Evolutionary conservation across 1,140 invertebrate genomes (phyloP), one percentile per base, ranked within the genome.

Genomic region (Heliconius eleuchia): DNA sequence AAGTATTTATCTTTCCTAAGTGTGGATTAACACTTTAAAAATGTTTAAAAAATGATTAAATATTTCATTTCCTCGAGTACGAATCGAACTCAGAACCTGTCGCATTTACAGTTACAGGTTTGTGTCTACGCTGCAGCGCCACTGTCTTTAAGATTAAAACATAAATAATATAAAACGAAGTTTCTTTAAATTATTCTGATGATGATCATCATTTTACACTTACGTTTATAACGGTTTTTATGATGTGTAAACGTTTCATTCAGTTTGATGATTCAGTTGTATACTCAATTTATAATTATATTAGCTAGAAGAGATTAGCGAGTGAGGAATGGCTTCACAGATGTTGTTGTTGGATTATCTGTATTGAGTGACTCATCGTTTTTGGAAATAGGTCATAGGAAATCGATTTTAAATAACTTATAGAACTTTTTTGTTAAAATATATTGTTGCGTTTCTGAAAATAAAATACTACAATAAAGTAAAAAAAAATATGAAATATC

Each of bases 291-390:
- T 66, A 66, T 82, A 75, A 83, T 85, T 82, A 75, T 37, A 73
- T 80, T 80, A 80, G 79, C 83, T 82, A 77, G 80, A 77, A 77
- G 71, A 74, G 77, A 81, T 81, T 81, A 81, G 66, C 50, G 55
- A 34, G 37, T 52, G 18, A 57, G 57, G 66, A 79, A 81, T 74
- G 80, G 80, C 80, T 81, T 81, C 80, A 50, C 77, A 78, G 71
- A 8, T 76, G 66, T 75, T 79, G 70, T 73, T 79, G 50, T 60
- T 79, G 74, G 78, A 79, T 79, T 76, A 79, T 27, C 78, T 50
- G 23, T 75, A 75, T 74, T 46, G 50, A 50, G 60, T 79, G 78
- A 79, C 18, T 71, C 78, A 79, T 71, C 60, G 55, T 52, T 74
- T 79, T 70, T 7, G 13, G 27, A 74, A 74, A 30, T 74, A 42